Evolutionary conservation across 2,113 vertebrate genomes (phyloP).

Genomic region (Cavia porcellus): DNA sequence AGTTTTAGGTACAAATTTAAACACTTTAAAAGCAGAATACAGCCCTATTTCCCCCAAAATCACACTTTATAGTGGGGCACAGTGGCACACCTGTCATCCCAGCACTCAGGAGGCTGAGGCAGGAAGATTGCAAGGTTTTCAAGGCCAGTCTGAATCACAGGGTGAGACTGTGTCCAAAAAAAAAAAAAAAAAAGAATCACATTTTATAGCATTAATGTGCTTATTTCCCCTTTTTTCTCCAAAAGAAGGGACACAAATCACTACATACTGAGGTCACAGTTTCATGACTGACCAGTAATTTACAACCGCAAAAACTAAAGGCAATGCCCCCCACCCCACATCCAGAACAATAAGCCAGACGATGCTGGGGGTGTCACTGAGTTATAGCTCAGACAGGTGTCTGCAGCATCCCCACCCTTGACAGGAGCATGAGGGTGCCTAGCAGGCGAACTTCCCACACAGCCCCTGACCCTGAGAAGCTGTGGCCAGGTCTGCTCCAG

Average conservation of each 20-base stretch:
- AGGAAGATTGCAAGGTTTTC: not conserved
- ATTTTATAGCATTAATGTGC: conserved; percentile 47
- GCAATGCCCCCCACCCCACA: not conserved
- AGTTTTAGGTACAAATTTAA: conserved; percentile 43
- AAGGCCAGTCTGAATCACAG: not conserved
- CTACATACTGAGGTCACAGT: not conserved
- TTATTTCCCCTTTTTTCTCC: conserved; percentile 12
- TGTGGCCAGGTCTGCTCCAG: not conserved
- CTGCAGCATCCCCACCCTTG: not conserved
- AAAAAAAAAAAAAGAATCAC: not conserved
- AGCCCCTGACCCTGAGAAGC: too few species aligned
- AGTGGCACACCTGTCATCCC: not conserved
- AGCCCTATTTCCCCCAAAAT: conserved; percentile 27
- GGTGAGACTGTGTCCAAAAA: not conserved
- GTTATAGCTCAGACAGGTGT: not conserved
- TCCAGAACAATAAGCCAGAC: conserved; percentile 45
- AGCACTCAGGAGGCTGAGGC: not conserved
- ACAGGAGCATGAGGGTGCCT: rapidly evolving
- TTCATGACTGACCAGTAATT: conserved; percentile 37
- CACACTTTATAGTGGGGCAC: not conserved
- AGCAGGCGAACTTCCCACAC: rapidly evolving
- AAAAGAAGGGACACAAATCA: conserved; percentile 32
- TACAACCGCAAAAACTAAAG: not conserved
- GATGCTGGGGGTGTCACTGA: not conserved
- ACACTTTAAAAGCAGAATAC: conserved; percentile 48